A percentile compares a stretch with the other conserved stretches of the same genome.
Conservation (phyloP, 2,113 vertebrate genomes). For the Paradisaea rubra region DNA sequence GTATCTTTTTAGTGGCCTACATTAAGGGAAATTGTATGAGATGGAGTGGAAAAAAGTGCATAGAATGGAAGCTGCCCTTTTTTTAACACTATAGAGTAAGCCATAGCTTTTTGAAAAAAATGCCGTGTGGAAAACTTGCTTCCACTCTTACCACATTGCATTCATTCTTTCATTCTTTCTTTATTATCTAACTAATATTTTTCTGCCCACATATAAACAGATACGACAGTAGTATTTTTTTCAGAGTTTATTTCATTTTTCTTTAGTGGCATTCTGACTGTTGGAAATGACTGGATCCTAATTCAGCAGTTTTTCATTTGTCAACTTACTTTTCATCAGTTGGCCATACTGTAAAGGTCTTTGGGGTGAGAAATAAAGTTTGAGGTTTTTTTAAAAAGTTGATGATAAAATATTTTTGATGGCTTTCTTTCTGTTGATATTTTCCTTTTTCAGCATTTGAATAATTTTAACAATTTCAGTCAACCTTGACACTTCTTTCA, state of each 20-base stretch:
- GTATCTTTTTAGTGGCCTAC: neutral
- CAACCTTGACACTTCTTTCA: neutral
- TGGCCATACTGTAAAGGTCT: neutral
- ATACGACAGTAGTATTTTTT: neutral
- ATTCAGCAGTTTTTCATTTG: neutral
- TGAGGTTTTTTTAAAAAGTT: neutral
- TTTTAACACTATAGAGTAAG: accelerated
- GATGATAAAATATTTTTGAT: neutral
- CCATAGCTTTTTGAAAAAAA: neutral
- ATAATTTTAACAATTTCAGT: neutral
- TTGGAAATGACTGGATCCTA: neutral
- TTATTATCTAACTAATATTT: neutral
- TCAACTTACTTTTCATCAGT: neutral
- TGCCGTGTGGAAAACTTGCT: neutral
- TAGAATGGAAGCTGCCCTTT: neutral
- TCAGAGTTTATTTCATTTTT: neutral
- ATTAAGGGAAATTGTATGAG: neutral
- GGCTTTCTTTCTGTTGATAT: neutral
- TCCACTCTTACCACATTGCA: neutral
- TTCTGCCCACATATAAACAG: neutral
- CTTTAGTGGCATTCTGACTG: neutral
- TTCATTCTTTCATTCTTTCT: neutral
- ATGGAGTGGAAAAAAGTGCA: neutral
- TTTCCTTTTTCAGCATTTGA: neutral
- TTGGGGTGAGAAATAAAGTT: neutral